These are phyloP conservation scores for Cataglyphis cursor DNA, from an alignment of 2,888 invertebrate species.

Conservation along the genomic window DNA sequence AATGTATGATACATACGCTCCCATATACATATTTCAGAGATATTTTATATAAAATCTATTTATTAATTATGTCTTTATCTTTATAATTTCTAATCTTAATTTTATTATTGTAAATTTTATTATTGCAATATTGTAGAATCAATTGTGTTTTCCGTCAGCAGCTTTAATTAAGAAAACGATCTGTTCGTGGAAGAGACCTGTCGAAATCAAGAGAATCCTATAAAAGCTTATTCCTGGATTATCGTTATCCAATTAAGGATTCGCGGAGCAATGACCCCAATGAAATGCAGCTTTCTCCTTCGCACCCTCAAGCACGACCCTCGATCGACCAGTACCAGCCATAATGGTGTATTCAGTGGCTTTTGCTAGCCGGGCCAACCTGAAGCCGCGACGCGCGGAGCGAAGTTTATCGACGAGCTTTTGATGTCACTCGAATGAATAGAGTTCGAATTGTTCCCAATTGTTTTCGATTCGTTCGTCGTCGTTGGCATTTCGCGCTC, in stretches of 20 bases:
- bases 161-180: background rate
- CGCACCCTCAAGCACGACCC: conserved; percentile 16
- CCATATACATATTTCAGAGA: background rate
- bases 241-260: conserved; percentile 73
- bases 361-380: conserved; percentile 15
- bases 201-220: background rate
- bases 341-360: conserved; percentile 26
- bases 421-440: conserved; percentile 50
- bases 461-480: conserved; percentile 60
- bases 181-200: background rate
- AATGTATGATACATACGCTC: background rate
- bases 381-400: conserved; percentile 31
- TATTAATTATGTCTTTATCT: background rate
- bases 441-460: conserved; percentile 56
- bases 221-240: background rate
- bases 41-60: background rate
- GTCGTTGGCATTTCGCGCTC: conserved; percentile 39
- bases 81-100: background rate
- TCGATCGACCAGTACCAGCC: conserved; percentile 14
- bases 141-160: background rate
- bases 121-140: background rate
- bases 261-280: conserved; percentile 55
- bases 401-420: conserved; percentile 49
- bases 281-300: conserved; percentile 53
- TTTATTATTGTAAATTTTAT: background rate